Evolutionary conservation across 2,888 invertebrate species (phyloP).

Genomic region (Lasioglossum morio): DNA sequence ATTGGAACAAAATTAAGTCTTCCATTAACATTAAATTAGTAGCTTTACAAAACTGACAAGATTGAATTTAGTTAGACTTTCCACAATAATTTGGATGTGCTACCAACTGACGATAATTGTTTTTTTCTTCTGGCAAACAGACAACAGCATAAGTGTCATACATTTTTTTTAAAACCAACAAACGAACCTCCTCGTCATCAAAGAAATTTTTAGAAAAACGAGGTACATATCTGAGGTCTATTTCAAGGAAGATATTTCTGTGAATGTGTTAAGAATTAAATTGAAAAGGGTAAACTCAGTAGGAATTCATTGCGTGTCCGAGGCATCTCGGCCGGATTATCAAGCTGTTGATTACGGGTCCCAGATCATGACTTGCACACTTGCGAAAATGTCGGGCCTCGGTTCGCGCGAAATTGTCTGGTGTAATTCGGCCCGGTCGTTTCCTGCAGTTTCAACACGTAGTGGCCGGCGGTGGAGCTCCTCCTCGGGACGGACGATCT

Average conservation of each 20-base stretch:
- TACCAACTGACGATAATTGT: too few relatives aligned
- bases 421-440: constrained; percentile 32
- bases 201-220: neutral
- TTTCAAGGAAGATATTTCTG: neutral
- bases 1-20: too few relatives aligned
- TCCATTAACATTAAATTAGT: too few relatives aligned
- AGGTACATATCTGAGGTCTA: neutral
- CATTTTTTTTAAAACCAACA: too few relatives aligned
- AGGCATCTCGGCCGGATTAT: neutral
- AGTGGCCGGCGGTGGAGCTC: constrained; percentile 24
- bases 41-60: too few relatives aligned
- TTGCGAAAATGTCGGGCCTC: neutral
- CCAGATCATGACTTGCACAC: neutral
- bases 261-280: neutral
- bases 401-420: constrained; percentile 19
- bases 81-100: too few relatives aligned
- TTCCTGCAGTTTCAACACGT: constrained; percentile 34
- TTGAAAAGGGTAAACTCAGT: neutral
- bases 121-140: too few relatives aligned
- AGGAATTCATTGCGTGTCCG: neutral
- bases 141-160: too few relatives aligned
- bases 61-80: too few relatives aligned
- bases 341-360: constrained; percentile 1
- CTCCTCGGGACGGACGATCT: constrained; percentile 24
- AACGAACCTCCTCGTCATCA: too few relatives aligned